Conservation (phyloP, 2,797 vertebrate genomes). For the Squalus acanthias region DNA sequence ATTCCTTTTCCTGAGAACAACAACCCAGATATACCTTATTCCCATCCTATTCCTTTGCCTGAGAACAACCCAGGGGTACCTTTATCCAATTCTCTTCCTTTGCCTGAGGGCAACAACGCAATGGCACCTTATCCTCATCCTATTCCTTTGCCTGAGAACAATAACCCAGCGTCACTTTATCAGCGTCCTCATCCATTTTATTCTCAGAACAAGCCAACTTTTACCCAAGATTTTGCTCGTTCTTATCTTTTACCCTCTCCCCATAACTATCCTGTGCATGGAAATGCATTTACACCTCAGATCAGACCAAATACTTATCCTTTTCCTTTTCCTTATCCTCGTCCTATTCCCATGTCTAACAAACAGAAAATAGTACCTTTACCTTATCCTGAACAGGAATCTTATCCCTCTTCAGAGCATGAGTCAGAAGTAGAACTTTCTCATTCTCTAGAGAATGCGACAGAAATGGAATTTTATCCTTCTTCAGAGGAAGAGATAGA, state of each 20-base stretch:
- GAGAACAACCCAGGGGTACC: not conserved
- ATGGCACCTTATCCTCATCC: not conserved
- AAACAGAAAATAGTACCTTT: not conserved
- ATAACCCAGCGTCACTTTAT: not conserved
- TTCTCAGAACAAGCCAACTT: not conserved
- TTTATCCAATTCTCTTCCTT: not conserved
- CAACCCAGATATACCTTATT: not conserved
- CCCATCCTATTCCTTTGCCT: no score
- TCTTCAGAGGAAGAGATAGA: not conserved
- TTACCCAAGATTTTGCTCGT: not conserved
- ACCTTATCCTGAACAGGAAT: not conserved
- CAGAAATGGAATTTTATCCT: not conserved
- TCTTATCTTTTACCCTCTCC: not conserved
- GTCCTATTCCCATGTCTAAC: not conserved
- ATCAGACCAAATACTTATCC: not conserved
- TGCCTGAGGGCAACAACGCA: not conserved
- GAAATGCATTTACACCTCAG: not conserved
- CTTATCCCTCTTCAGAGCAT: not conserved
- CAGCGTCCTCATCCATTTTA: not conserved
- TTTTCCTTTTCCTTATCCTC: not conserved
- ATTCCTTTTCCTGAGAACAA: not conserved
- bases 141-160: not conserved
- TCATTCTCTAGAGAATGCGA: not conserved
- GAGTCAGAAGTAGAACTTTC: not conserved
- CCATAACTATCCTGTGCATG: not conserved